These are phyloP conservation scores for Caiman crocodilus DNA, from an alignment of 2,797 vertebrate species.

Conservation along the genomic window DNA sequence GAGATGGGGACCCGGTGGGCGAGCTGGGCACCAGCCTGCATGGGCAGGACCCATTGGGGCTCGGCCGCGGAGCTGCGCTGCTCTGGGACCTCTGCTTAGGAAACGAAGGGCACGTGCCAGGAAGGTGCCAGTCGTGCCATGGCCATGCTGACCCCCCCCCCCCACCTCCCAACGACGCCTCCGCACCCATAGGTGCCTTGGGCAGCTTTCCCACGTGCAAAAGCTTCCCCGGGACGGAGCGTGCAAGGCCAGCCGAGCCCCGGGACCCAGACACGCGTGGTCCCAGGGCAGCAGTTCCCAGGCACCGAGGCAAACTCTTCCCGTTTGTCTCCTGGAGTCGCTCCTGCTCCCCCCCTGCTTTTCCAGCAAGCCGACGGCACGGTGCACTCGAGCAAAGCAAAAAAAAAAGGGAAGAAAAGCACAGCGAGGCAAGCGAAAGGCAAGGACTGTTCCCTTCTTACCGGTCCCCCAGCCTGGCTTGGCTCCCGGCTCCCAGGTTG, in stretches of 20 bases:
- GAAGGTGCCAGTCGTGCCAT: too few relatives aligned
- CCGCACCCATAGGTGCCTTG: too few relatives aligned
- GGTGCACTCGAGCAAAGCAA: too few relatives aligned
- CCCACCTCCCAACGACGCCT: neutral
- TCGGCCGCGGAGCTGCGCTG: too few relatives aligned
- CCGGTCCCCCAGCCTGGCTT: neutral
- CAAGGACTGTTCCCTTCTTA: neutral
- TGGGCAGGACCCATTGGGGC: neutral
- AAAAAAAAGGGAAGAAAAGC: accelerated
- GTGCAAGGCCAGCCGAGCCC: neutral
- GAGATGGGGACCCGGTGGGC: too few relatives aligned
- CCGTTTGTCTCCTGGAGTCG: too few relatives aligned
- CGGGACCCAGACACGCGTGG: too few relatives aligned
- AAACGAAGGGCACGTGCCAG: too few relatives aligned
- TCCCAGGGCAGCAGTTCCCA: neutral
- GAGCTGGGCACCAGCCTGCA: neutral
- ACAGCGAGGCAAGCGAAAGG: neutral
- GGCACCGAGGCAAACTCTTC: neutral
- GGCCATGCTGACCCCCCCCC: neutral
- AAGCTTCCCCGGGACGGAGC: neutral
- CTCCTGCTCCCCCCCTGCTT: neutral
- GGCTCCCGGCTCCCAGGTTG: neutral
- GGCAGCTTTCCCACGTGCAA: neutral
- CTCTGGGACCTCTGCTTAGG: too few relatives aligned
- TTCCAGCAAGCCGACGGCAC: neutral